Evolutionary conservation across 2,113 vertebrate genomes (phyloP), one percentile per base, ranked within the genome.

Genomic region (Tenrec ecaudatus): DNA sequence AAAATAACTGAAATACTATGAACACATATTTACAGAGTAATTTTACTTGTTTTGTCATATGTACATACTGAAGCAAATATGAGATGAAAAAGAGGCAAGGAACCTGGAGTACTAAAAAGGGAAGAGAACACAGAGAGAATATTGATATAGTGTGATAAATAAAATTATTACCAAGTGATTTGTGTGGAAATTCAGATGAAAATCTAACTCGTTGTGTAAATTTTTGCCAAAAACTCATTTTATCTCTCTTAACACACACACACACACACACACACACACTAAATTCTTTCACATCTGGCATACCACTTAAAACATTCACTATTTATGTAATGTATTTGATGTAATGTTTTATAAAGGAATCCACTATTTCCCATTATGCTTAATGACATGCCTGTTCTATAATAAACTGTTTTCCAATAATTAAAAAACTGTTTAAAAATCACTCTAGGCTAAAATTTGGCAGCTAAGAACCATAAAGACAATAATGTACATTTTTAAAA

Each of bases 351-450:
- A 93, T 10, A 14, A 10, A 47, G 43, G 23, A 89, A 57, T 47
- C 89, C 86, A 81, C 64, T 33, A 79, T 33, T 58, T 29, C 58
- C 71, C 25, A 86, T 92, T 88, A 94, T 43, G 43, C 23, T 87
- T 90, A 87, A 94, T 66, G 40, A 90, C 33, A 87, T 57, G 33
- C 82, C 53, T 86, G 40, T n/a, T 94, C 31, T 71, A 76, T 22
- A 53, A 84, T 89, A 62, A 86, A 82, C 77, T 83, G 66, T 86
- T 88, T 92, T 77, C 57, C 66, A 89, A 43, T 10, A 95, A n/a
- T 69, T 89, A 79, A 71, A 14, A 93, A 94, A 78, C 29, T 33
- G 17, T 77, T 89, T 79, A 90, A 94, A 91, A 92, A 78, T n/a
- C 17, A 29, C 86, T 83, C 78, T 66, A 89, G 40, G 22, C 43